Base-by-base conservation (phyloP, 2,113 vertebrate genomes). In the Esox niger region DNA sequence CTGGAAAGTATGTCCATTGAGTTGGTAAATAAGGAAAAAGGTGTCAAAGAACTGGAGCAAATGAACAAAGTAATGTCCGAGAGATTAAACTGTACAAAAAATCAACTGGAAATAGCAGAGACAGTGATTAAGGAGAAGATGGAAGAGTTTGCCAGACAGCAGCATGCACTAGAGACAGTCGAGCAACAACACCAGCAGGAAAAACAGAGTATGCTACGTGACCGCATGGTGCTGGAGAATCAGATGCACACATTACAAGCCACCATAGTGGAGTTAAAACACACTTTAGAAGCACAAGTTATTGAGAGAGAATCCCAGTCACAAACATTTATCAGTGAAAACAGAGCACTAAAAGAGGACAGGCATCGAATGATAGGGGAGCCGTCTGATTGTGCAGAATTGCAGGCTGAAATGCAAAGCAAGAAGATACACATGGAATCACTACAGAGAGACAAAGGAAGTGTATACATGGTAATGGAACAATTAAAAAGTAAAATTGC, bases 381-480 rank as follows among this genome's bases (percentile, higher is more conserved):
- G 30, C 76, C 91, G 4, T 10, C 56, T 2, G 62, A 55, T 6
- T 29, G 79, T 33, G 70, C 61, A 2, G 38, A 82, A 69, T 31
- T 71, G 6, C 67, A 80, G 60, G 74, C 77, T 20, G 86, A 83
- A 81, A 46, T 69, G 3, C 78, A 84, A 17, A 68, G 1, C 5
- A 76, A 83, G 62, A 88, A 82, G 84, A 56, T 62, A 46, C 71
- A 81, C 1, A 74, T 91, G 31, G 91, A 92, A 76, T 70, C 78
- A 2, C 13, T 87, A n/a, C 80, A 81, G 29, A 78, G 47, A 70
- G 90, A 94, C 71, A 91, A 88, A 54, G 88, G 90, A 6, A 72
- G 82, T 20, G 79, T 83, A 49, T n/a, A 70, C 2, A 63, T 25
- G 26, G 61, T 73, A 25, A 76, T 88, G 1, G 69, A 86, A 62